A percentile compares a stretch with the other conserved stretches of the same genome.
Evolutionary conservation across 2,888 invertebrate species (phyloP).

Genomic region (Pseudoips prasinana): DNA sequence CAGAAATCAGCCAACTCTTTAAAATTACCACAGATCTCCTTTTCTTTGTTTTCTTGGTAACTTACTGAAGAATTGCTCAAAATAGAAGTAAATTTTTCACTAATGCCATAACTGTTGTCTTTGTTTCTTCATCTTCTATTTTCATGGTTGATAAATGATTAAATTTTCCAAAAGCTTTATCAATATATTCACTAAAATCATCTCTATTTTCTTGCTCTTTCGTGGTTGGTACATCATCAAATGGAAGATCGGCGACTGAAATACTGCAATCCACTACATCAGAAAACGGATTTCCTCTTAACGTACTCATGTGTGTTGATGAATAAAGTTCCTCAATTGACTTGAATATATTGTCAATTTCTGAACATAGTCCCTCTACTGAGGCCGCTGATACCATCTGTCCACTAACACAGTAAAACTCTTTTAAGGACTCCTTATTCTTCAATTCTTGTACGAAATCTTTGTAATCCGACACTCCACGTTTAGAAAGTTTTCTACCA

Average conservation of each 20-base stretch:
- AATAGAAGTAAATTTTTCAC: too few species aligned
- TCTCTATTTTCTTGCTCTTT: slow-evolving; percentile 22
- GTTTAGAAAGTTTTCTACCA: slow-evolving; percentile 48
- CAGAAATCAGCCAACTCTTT: too few species aligned
- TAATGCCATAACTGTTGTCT: background rate
- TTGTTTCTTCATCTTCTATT: slow-evolving; percentile 29
- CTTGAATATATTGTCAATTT: slow-evolving; percentile 67
- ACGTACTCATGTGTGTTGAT: slow-evolving; percentile 34
- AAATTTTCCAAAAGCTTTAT: slow-evolving; percentile 63
- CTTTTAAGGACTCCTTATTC: slow-evolving; percentile 30
- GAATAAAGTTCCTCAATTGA: slow-evolving; percentile 59
- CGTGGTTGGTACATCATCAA: background rate
- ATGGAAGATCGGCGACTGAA: background rate
- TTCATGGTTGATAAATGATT: slow-evolving; percentile 45
- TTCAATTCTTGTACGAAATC: slow-evolving; percentile 58
- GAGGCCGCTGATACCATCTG: slow-evolving; percentile 63
- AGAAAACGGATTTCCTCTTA: slow-evolving; percentile 40
- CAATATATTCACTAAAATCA: slow-evolving; percentile 39
- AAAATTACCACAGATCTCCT: too few species aligned
- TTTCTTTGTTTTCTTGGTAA: too few species aligned
- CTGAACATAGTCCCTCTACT: slow-evolving; percentile 62
- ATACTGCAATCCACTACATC: slow-evolving; percentile 27
- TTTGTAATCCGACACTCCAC: slow-evolving; percentile 51
- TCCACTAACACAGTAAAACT: slow-evolving; percentile 35
- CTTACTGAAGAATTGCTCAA: too few species aligned